Base-by-base conservation (phyloP, 37 sponge, comb jelly and placozoan genomes). In the Ianthella basta region DNA sequence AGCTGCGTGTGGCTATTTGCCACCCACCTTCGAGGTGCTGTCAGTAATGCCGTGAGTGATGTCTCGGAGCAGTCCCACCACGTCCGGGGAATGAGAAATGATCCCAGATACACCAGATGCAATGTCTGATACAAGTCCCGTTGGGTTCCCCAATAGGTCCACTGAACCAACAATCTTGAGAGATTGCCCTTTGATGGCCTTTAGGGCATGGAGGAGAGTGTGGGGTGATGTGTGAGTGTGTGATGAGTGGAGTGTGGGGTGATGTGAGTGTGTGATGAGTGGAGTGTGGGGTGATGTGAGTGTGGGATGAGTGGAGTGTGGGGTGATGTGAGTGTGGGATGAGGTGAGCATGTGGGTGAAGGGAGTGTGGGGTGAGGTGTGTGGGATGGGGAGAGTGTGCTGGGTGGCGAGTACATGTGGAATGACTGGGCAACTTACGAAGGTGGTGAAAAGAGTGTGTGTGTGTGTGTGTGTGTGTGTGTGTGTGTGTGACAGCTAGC, bases 41-140 rank as follows among this genome's bases (percentile, higher is more conserved):
- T 98, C 96, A 33, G 87, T 83, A 66, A 98, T 79, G 14, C 98
- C 98, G 75, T 98, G 98, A 65, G 98, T 78, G 1, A 98, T 91
- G 73, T 96, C 90, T 64, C 89, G 53, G 15, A 96, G 87, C 54
- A 96, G 69, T 3, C 98, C 96, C 55, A 87, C 40, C 19, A 98
- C 87, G 77, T 96, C 96, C 0, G 85, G 93, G 38, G 72, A 63
- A 15, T 55, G 57, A 12, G 90, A 61, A 35, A 98, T 80, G 59
- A 95, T 68, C 18, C 91, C 96, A 32, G 89, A 70, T 27, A 98
- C 83, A 23, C 95, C 98, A 20, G 94, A 91, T 27, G 91, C 82
- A 23, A 96, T 81, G 83, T 98, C 98, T 68, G 65, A 89, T 33
- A 94, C 33, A 56, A 98, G 85, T 4, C 98, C 98, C 18, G 94